phyloP scores from a whole-genome alignment of 2,113 vertebrate species.

The Regulus satrapa region DNA sequence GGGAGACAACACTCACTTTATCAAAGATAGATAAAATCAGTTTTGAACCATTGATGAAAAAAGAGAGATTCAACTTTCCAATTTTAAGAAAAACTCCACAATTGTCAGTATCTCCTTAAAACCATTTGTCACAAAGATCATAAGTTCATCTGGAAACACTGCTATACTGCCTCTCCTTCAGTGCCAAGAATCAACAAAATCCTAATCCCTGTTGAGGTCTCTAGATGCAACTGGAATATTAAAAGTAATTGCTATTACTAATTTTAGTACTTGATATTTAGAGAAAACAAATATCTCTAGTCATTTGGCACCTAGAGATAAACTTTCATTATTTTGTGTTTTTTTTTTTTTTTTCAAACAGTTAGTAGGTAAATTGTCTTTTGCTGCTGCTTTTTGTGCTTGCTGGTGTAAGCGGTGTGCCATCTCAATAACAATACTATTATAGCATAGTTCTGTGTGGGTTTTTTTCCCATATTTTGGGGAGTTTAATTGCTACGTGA shows the following conservation, averaged over 20 bases:
- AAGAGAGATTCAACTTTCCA: background rate
- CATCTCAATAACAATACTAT: background rate
- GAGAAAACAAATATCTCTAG: background rate
- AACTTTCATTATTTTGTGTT: background rate
- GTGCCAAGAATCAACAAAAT: background rate
- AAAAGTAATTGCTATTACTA: background rate
- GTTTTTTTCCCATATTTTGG: conserved; percentile 6
- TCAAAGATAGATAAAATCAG: background rate
- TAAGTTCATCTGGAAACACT: background rate
- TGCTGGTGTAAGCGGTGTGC: background rate
- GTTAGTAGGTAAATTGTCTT: background rate
- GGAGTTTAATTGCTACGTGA: conserved; percentile 2
- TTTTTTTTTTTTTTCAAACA: background rate
- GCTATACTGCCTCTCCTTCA: background rate
- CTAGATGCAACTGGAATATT: background rate
- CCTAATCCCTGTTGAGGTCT: background rate
- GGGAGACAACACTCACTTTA: background rate
- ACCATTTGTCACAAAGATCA: background rate
- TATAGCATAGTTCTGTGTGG: background rate
- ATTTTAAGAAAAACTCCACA: background rate
- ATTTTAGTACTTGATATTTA: background rate
- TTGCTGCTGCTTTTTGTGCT: background rate
- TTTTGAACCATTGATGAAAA: background rate
- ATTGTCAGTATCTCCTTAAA: background rate
- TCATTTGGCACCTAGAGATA: background rate